phyloP scores from a whole-genome alignment of 1,140 invertebrate genomes.

The Polypedilum vanderplanki region DNA sequence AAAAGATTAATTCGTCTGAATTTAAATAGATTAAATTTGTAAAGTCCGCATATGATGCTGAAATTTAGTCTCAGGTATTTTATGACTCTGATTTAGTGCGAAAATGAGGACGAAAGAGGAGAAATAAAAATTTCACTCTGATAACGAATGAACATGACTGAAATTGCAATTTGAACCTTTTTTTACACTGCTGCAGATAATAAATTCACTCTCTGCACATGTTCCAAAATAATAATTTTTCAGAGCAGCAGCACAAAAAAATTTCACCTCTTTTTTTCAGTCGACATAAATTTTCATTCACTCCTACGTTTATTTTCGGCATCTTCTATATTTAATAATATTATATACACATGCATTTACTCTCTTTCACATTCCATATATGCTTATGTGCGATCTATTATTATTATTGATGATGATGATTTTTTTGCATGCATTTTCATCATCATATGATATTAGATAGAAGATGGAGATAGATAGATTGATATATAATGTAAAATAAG shows the following conservation, averaged over 20 bases:
- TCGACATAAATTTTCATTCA: slow-evolving; percentile 19
- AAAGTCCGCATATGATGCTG: background rate
- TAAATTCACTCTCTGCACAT: background rate
- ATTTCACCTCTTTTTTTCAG: slow-evolving; percentile 2
- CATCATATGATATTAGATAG: background rate
- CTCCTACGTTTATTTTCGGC: background rate
- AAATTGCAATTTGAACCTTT: background rate
- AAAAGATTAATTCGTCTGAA: too few species aligned
- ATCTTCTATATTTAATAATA: background rate
- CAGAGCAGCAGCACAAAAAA: background rate
- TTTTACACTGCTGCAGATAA: too few species aligned
- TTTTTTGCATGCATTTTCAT: slow-evolving; percentile 6
- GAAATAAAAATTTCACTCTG: background rate
- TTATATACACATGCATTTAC: background rate
- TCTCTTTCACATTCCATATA: background rate
- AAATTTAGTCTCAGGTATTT: background rate
- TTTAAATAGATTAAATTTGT: too few species aligned
- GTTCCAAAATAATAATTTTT: background rate
- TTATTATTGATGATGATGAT: slow-evolving; percentile 14
- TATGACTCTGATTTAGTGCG: too few species aligned
- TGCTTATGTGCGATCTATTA: background rate
- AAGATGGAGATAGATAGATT: background rate
- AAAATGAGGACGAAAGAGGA: too few species aligned
- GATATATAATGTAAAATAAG: slow-evolving; percentile 13
- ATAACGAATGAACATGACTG: background rate